Evolutionary conservation across 2,888 invertebrate species (phyloP).

Genomic region (Hipparchia semele): DNA sequence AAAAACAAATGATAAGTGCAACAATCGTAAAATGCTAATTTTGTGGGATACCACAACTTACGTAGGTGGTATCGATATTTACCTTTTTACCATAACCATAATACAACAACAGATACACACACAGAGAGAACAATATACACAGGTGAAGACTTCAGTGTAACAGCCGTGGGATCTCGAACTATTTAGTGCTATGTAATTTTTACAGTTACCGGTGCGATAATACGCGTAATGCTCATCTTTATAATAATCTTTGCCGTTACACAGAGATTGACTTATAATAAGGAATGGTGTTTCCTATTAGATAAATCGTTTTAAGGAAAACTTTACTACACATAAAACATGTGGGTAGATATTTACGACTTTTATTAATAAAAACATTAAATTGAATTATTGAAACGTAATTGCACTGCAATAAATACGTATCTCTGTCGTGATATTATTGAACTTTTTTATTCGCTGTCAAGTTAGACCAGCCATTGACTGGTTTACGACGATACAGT

Average conservation of each 20-base stretch:
- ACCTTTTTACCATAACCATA: too few relatives aligned
- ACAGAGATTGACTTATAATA: conserved; percentile 17
- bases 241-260: conserved; percentile 35
- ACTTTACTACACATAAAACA: background rate
- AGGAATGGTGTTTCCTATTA: conserved; percentile 10
- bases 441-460: background rate
- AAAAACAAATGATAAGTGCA: too few relatives aligned
- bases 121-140: background rate
- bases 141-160: background rate
- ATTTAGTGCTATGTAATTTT: background rate
- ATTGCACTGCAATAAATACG: background rate
- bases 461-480: too few relatives aligned
- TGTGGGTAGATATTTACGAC: background rate
- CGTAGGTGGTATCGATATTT: too few relatives aligned
- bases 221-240: conserved; percentile 22
- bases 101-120: too few relatives aligned
- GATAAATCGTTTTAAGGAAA: conserved; percentile 2
- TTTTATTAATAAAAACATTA: conserved; percentile 4
- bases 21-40: too few relatives aligned
- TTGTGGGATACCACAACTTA: too few relatives aligned
- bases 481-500: background rate
- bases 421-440: background rate
- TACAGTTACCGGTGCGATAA: conserved; percentile 16
- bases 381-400: background rate
- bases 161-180: background rate